Evolutionary conservation across 1,140 invertebrate species (phyloP).

Genomic region (Calosoma granatense): DNA sequence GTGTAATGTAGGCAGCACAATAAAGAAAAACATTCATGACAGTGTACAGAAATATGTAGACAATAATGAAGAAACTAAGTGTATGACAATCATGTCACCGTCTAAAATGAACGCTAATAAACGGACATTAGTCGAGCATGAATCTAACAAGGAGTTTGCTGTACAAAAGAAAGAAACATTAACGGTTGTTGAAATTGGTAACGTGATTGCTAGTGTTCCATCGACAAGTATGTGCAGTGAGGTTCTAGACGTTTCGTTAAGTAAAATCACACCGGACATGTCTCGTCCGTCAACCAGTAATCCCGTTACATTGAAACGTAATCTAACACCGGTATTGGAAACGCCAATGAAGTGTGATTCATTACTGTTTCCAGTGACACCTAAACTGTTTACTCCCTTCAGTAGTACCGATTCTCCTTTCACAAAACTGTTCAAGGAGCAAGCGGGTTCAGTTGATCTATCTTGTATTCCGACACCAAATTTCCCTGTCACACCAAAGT

Average conservation of each 20-base stretch:
- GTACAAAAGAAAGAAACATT: not conserved
- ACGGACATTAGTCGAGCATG: conserved; percentile 15
- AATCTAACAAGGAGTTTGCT: conserved; percentile 5
- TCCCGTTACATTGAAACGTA: conserved; percentile 11
- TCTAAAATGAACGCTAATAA: conserved; percentile 23
- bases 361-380: conserved; percentile 19
- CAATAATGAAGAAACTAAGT: conserved; percentile 9
- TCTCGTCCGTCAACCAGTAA: not conserved
- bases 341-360: conserved; percentile 24
- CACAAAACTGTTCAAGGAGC: conserved; percentile 27
- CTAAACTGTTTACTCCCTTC: conserved; percentile 14
- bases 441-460: conserved; percentile 21
- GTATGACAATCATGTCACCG: conserved; percentile 20
- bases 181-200: not conserved
- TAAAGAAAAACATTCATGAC: conserved; percentile 15
- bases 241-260: not conserved
- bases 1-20: conserved; percentile 17
- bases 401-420: conserved; percentile 23
- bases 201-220: conserved; percentile 5
- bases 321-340: conserved; percentile 18
- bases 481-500: conserved; percentile 27
- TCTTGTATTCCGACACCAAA: conserved; percentile 26
- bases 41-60: conserved; percentile 13
- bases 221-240: not conserved
- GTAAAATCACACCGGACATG: not conserved